Percentiles rank a stretch among this genome's conserved stretches.
Evolutionary conservation across 2,888 invertebrate species (phyloP).

Genomic region (Cybosia mesomella): DNA sequence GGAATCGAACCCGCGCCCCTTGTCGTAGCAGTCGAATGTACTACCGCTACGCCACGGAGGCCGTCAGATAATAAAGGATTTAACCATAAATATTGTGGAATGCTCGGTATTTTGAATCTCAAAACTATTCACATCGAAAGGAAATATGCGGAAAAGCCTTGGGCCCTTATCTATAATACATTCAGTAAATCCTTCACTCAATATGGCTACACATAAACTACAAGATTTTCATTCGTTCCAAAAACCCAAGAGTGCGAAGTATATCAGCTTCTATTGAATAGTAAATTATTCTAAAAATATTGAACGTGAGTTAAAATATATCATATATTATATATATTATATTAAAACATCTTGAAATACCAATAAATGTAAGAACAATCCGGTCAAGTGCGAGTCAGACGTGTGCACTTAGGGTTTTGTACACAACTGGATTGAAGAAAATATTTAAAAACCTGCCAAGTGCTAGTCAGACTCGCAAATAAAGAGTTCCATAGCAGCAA

Average conservation of each 20-base stretch:
- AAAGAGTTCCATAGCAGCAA: too few species aligned
- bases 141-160: not conserved
- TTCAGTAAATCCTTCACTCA: not conserved
- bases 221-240: not conserved
- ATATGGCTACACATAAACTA: not conserved
- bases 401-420: too few species aligned
- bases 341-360: not conserved
- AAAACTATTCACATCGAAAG: not conserved
- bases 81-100: not conserved
- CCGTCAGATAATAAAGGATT: too few species aligned
- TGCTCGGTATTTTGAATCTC: not conserved
- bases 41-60: too few species aligned
- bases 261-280: not conserved
- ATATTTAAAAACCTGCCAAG: too few species aligned
- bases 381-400: too few species aligned
- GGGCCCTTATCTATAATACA: not conserved
- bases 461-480: too few species aligned
- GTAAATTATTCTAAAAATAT: conserved; percentile 20
- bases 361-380: not conserved
- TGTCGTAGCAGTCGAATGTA: too few species aligned
- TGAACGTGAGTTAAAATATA: conserved; percentile 9
- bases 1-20: too few species aligned
- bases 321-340: too few species aligned
- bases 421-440: too few species aligned
- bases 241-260: not conserved